Base-by-base conservation (phyloP, 2,888 invertebrate genomes). In the Cacoxenus indagator region DNA sequence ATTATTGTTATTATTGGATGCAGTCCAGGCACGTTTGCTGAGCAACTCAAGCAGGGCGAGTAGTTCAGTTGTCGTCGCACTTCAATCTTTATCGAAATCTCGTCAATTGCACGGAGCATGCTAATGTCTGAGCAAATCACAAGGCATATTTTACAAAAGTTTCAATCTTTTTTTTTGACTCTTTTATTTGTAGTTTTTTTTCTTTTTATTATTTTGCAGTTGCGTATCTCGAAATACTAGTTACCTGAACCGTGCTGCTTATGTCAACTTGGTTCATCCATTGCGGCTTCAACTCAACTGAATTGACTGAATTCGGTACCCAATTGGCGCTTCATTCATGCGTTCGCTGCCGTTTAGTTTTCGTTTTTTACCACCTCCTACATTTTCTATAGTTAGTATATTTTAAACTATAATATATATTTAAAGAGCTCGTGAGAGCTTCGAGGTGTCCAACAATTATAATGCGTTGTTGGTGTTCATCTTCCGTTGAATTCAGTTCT, bases 11-110 rank as follows among this genome's bases (percentile, higher is more conserved):
- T 46, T 46, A 4, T 1, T 46, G 46, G 46, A 67, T 67, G 74
- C 72, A 81, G 81, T 79, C 78, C 78, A 69, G 75, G 70, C 79
- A 81, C 79, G 79, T 79, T n/a, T 14, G n/a, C n/a, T 46, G n/a
- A 17, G n/a, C n/a, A n/a, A n/a, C n/a, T n/a, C 46, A 17, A 46
- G 17, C n/a, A 4, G 17, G 17, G 11, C 17, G 9, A 31, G 31
- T 31, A 5, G 31, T 31, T 9, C 9, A 9, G 31, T 9, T 5
- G 46, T 4, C 14, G 17, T 4, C 17, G n/a, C 14, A 46, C n/a
- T 46, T n/a, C 46, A 46, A 46, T 46, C 46, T 46, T 17, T 14
- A 46, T 46, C 46, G 46, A 17, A 46, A 46, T 46, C 46, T 46
- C 46, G n/a, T 4, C 5, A 31, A 31, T 5, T 9, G 31, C 9